Conservation (phyloP, 2,888 invertebrate genomes). For the Drosophila basisetae region DNA sequence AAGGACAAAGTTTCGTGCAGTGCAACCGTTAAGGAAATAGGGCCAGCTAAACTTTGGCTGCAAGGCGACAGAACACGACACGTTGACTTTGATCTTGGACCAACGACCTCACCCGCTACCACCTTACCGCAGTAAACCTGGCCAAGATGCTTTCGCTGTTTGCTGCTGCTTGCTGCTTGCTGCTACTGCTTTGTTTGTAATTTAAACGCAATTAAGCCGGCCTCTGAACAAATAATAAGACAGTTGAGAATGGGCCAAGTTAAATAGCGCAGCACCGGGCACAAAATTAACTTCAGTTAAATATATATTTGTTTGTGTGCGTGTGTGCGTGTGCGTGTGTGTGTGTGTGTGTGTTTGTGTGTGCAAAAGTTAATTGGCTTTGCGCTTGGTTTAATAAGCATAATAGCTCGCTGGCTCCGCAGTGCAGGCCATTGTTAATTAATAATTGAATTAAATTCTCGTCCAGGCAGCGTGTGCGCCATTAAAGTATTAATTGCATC, state of each 20-base stretch:
- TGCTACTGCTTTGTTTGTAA: conserved; percentile 60
- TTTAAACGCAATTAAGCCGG: conserved; percentile 68
- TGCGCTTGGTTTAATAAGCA: conserved; percentile 72
- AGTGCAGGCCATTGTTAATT: conserved; percentile 55
- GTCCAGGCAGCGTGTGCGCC: conserved; percentile 37
- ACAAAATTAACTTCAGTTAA: conserved; percentile 49
- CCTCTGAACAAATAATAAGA: conserved; percentile 49
- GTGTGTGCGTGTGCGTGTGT: conserved; percentile 6
- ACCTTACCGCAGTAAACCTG: conserved; percentile 1
- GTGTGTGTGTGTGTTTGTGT: conserved; percentile 17
- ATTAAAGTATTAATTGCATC: conserved; percentile 74
- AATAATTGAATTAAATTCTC: conserved; percentile 78
- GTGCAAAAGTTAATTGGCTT: conserved; percentile 63
- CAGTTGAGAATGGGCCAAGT: conserved; percentile 38
- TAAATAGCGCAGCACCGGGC: conserved; percentile 45
- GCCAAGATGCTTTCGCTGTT: conserved; percentile 12
- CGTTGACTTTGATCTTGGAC: conserved; percentile 76
- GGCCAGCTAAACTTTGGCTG: conserved; percentile 64
- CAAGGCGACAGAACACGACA: conserved; percentile 62
- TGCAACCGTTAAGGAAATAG: conserved; percentile 58
- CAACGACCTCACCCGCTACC: conserved; percentile 15
- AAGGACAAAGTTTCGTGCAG: conserved; percentile 74
- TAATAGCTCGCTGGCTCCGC: conserved; percentile 52
- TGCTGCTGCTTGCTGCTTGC: neutral
- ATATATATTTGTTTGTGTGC: conserved; percentile 11